A percentile compares a stretch with the other conserved stretches of the same genome.
These are phyloP conservation scores for Reticulitermes lucifugus DNA, from an alignment of 2,888 invertebrate species.

Conservation along the genomic window DNA sequence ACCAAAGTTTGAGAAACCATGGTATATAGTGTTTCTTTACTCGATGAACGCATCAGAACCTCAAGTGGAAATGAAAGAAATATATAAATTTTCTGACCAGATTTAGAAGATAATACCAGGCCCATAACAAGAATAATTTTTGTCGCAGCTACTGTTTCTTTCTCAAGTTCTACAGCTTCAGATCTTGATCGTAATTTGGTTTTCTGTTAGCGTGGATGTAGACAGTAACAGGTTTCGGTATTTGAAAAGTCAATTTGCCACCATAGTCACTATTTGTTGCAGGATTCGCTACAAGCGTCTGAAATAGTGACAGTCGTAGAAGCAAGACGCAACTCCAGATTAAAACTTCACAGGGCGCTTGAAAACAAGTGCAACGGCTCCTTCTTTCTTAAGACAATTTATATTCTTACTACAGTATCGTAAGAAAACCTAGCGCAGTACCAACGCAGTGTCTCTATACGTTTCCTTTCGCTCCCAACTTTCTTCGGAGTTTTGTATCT, in stretches of 20 bases:
- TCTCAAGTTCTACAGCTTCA: neutral
- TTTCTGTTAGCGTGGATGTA: neutral
- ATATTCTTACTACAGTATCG: too few species aligned
- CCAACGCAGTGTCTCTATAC: too few species aligned
- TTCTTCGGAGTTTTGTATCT: too few species aligned
- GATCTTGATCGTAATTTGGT: neutral
- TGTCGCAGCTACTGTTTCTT: neutral
- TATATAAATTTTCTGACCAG: too few species aligned
- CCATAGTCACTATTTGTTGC: neutral
- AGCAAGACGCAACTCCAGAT: neutral
- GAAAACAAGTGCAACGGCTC: neutral
- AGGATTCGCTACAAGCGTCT: neutral
- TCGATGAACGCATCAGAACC: too few species aligned
- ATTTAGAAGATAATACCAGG: too few species aligned
- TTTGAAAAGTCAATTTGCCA: conserved; percentile 15
- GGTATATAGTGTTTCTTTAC: too few species aligned
- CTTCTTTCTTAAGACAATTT: neutral
- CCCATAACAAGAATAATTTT: too few species aligned
- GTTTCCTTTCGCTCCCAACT: too few species aligned
- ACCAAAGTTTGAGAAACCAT: too few species aligned
- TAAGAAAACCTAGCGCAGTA: too few species aligned
- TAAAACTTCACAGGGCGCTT: conserved; percentile 20
- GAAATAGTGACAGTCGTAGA: neutral
- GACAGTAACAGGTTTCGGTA: neutral
- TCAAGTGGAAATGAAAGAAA: too few species aligned